Percentiles rank a stretch among this genome's conserved stretches.
Evolutionary conservation across 2,113 vertebrate species (phyloP).

Genomic region (Zingel zingel): DNA sequence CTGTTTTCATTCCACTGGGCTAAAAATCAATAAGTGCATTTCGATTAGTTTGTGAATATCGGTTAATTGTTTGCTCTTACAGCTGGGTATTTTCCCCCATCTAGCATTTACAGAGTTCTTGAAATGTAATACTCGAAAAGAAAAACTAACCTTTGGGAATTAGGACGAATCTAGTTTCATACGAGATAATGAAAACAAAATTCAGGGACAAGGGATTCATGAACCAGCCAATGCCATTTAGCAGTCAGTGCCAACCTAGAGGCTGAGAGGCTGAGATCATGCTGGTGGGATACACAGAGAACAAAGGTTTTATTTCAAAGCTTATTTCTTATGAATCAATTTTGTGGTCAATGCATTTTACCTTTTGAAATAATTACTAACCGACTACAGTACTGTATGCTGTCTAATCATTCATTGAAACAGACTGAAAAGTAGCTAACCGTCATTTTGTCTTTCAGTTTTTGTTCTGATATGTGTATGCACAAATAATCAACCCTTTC

Average conservation of each 20-base stretch:
- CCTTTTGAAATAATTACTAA: constrained; percentile 24
- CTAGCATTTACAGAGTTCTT: constrained; percentile 28
- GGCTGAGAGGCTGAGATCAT: constrained; percentile 4
- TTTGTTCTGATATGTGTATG: not conserved
- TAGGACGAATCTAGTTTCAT: constrained; percentile 8
- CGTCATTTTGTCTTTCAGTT: not conserved
- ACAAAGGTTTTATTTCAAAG: constrained; percentile 37
- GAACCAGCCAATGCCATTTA: not conserved
- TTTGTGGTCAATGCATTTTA: constrained; percentile 6
- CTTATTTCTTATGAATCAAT: not conserved
- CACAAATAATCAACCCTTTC: not conserved
- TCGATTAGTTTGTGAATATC: constrained; percentile 39
- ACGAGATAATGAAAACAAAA: constrained; percentile 26
- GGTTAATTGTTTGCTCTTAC: constrained; percentile 20
- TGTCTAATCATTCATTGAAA: constrained; percentile 16
- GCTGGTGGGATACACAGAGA: constrained; percentile 13
- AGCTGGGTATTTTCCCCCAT: not conserved
- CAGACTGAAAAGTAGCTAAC: not conserved
- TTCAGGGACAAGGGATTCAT: too few relatives aligned
- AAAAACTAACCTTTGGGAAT: constrained; percentile 19
- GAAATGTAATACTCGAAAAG: not conserved
- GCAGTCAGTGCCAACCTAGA: constrained; percentile 3
- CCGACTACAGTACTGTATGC: not conserved
- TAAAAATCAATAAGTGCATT: constrained; percentile 57
- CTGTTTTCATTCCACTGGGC: constrained; percentile 44